Evolutionary conservation across 1,140 invertebrate genomes (phyloP).

Genomic region (Sinella curviseta): DNA sequence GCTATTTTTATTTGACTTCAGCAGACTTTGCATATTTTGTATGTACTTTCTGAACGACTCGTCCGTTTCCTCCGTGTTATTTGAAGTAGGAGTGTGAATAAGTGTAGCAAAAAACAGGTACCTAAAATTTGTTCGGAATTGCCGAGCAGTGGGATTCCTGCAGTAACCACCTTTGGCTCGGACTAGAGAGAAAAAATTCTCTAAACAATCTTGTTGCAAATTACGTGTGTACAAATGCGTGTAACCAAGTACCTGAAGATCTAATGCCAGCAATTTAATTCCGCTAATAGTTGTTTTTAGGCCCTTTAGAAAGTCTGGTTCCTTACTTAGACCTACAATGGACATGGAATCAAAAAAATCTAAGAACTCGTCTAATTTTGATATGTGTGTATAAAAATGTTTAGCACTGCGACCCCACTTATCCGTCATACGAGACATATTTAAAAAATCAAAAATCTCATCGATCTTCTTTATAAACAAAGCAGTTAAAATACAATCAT

Average conservation of each 20-base stretch:
- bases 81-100: not conserved
- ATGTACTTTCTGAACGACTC: not conserved
- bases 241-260: not conserved
- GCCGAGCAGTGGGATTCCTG: not conserved
- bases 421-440: not conserved
- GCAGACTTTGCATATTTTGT: not conserved
- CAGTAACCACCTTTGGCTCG: not conserved
- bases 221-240: not conserved
- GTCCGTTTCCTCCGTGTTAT: not conserved
- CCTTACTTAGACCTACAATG: not conserved
- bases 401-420: not conserved
- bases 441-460: conserved; percentile 39
- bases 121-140: not conserved
- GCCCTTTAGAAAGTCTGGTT: not conserved
- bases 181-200: not conserved
- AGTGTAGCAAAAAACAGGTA: not conserved
- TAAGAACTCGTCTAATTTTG: not conserved
- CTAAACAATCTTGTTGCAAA: not conserved
- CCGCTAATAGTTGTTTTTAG: not conserved
- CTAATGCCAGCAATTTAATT: not conserved
- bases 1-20: not conserved
- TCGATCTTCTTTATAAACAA: conserved; percentile 34
- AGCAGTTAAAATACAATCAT: conserved; percentile 29
- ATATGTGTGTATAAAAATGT: not conserved
- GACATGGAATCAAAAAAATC: not conserved